A percentile compares a stretch with the other conserved stretches of the same genome.
Evolutionary conservation across 2,113 vertebrate species (phyloP).

Genomic region (Eolophus roseicapilla): DNA sequence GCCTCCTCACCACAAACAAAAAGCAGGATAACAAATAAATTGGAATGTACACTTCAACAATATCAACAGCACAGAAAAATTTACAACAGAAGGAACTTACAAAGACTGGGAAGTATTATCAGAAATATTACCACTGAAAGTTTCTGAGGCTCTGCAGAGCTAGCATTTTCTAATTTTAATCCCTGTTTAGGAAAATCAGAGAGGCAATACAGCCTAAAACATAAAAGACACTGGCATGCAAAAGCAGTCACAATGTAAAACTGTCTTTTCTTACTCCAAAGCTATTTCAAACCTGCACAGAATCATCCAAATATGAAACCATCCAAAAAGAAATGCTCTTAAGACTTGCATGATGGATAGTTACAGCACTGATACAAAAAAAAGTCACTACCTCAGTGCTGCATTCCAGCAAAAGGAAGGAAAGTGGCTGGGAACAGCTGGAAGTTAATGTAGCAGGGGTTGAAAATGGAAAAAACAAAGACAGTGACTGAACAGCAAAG

Average conservation of each 20-base stretch:
- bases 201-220: not conserved
- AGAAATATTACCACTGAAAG: not conserved
- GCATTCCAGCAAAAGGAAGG: constrained; percentile 14
- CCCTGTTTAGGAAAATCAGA: not conserved
- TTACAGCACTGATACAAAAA: not conserved
- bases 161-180: not conserved
- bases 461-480: not conserved
- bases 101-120: not conserved
- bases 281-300: not conserved
- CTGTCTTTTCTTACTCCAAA: not conserved
- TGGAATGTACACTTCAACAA: not conserved
- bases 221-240: not conserved
- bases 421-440: not conserved
- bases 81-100: not conserved
- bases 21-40: not conserved
- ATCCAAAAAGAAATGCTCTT: not conserved
- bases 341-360: not conserved
- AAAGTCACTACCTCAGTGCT: not conserved
- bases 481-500: not conserved
- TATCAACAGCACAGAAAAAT: not conserved
- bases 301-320: not conserved
- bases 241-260: not conserved
- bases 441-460: not conserved
- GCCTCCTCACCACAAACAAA: not conserved
- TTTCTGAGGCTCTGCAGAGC: not conserved